Percentiles rank a stretch among this genome's conserved stretches.
Evolutionary conservation across 2,797 vertebrate species (phyloP).

Genomic region (Trematomus bernacchii): DNA sequence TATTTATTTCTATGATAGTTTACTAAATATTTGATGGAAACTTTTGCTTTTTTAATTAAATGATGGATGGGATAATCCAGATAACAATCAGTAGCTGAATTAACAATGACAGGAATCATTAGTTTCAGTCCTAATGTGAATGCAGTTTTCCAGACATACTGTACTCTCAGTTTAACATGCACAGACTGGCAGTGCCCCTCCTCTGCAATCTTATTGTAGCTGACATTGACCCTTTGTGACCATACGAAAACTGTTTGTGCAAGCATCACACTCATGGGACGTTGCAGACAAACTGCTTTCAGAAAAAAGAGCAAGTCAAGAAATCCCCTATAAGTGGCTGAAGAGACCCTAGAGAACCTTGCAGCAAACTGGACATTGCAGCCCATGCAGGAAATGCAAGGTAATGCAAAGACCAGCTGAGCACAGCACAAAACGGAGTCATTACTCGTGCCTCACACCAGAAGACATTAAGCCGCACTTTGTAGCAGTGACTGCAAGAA

Average conservation of each 20-base stretch:
- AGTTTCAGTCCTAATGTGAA: background rate
- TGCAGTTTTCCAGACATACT: background rate
- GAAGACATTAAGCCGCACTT: constrained; percentile 37
- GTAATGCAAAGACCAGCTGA: constrained; percentile 11
- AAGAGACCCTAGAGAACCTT: background rate
- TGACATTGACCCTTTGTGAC: constrained; percentile 49
- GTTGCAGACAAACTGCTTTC: constrained; percentile 41
- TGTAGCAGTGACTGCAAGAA: constrained; percentile 25
- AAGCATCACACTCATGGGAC: constrained; percentile 23
- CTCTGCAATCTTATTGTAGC: constrained; percentile 5
- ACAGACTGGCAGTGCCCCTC: background rate
- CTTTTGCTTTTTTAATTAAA: constrained; percentile 6
- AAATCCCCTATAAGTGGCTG: constrained; percentile 9
- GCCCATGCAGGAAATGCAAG: constrained; percentile 14
- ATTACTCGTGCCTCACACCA: constrained; percentile 13
- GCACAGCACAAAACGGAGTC: constrained; percentile 12
- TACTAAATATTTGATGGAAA: too few species aligned
- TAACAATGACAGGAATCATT: background rate
- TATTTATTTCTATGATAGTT: too few species aligned
- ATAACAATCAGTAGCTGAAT: background rate
- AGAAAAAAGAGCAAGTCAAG: constrained; percentile 25
- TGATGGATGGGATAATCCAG: background rate
- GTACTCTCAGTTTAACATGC: background rate
- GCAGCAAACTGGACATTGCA: background rate
- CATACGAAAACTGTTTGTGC: constrained; percentile 13